Base-by-base conservation (phyloP, 2,888 invertebrate genomes). In the Drosophila anomalata region DNA sequence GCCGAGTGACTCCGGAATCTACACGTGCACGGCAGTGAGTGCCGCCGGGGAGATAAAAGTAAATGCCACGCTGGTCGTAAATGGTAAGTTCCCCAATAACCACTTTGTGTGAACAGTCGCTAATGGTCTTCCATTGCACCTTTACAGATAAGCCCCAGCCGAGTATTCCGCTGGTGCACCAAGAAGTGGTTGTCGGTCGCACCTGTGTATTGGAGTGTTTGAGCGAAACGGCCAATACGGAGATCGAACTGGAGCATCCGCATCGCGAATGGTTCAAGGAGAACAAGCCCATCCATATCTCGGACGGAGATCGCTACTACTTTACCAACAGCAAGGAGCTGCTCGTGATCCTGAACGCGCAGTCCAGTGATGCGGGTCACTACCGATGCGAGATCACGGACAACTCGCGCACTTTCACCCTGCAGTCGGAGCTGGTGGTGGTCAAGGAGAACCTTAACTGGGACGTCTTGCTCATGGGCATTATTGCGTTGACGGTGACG, bases 311-410 rank as follows among this genome's bases (percentile, higher is more conserved):
- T 75, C 93, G 98, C 1, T 96, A 97, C 91, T 97, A 96, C 90
- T 95, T 97, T 82, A 96, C 97, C 3, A 96, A 95, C 36, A 96
- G 97, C 90, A 95, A 96, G 91, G 97, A 98, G 90, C 92, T 98
- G 59, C 92, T 98, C 56, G 95, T 98, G 50, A 97, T 98, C 78
- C 95, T 97, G 44, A 95, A 96, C 87, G 95, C 96, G 0, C 94
- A 95, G 73, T 91, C 94, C 3, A 93, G 93, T 75, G 98, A 98
- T 92, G 95, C 95, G 31, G 98, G 98, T 0, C 93, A 93, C 67
- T 98, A 98, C 92, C 96, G 97, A 83, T 99, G 98, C 92, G 95
- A 96, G 91, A 95, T 98, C 91, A 95, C 95, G 46, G 98, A 98
- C 92, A 89, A 86, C 14, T 84, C 86, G 11, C 90, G 90, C 6